Percentiles rank a stretch among this genome's conserved stretches.
Conservation (phyloP, 2,113 vertebrate genomes). For the Toxotes jaculatrix region DNA sequence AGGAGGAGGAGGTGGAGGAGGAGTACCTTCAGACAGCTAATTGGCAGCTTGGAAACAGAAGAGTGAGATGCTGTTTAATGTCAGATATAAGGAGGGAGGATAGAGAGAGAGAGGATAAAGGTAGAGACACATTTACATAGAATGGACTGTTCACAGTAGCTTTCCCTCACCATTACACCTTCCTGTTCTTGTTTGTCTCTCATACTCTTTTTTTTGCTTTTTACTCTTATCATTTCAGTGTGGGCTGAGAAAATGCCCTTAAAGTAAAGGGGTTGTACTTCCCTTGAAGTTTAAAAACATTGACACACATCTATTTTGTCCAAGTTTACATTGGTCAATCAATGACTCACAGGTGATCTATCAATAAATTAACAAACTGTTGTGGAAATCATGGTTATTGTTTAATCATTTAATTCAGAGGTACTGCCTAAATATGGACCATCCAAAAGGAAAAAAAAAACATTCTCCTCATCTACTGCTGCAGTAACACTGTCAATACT, state of each 20-base stretch:
- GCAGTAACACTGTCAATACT: neutral
- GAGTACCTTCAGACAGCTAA: constrained; percentile 99
- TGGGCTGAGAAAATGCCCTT: neutral
- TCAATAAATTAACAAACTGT: neutral
- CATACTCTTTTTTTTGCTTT: neutral
- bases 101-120: constrained; percentile 67
- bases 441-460: neutral
- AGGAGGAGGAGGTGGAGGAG: constrained; percentile 77
- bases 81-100: constrained; percentile 79
- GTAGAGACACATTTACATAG: constrained; percentile 75
- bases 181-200: neutral
- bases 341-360: neutral
- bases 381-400: neutral
- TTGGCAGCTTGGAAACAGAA: constrained; percentile 99
- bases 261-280: neutral
- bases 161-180: neutral
- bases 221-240: neutral
- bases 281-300: neutral
- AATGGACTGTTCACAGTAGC: constrained; percentile 57
- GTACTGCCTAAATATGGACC: neutral
- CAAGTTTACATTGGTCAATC: neutral
- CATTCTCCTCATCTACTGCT: neutral
- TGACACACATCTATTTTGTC: neutral
- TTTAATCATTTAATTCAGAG: neutral
- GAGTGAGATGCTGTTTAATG: constrained; percentile 98